phyloP scores from a whole-genome alignment of 2,888 invertebrate species.

The Eubasilissa splendida region DNA sequence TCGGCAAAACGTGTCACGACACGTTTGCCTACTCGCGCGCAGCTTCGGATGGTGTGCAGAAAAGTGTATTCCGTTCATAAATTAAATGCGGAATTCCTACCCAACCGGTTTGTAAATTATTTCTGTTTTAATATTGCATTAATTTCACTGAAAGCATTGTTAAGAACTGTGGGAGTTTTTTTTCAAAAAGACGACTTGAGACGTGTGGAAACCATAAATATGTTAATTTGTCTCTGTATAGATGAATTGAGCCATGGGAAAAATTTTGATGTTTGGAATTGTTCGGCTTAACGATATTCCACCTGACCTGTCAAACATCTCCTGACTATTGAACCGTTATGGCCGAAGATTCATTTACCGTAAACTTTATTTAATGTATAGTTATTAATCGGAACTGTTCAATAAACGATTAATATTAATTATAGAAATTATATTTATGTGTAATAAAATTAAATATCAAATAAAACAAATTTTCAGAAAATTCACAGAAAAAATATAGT shows the following conservation, averaged over 20 bases:
- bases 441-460: no score
- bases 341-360: no score
- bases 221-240: constrained; percentile 30
- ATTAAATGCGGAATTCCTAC: constrained; percentile 28
- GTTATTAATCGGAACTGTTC: no score
- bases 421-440: no score
- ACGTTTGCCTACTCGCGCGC: no score
- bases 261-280: background rate
- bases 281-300: constrained; percentile 6
- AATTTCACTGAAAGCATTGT: constrained; percentile 34
- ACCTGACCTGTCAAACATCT: constrained; percentile 5
- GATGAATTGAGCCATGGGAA: constrained; percentile 11
- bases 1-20: no score
- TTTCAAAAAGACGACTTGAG: background rate
- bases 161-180: constrained; percentile 28
- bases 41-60: no score
- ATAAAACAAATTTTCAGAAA: no score
- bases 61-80: constrained; percentile 14
- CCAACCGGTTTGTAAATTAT: constrained; percentile 20
- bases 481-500: no score
- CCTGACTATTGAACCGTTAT: constrained; percentile 1
- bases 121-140: constrained; percentile 36
- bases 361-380: no score
- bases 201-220: constrained; percentile 33
- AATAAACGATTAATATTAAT: no score